Percentiles rank a stretch among this genome's conserved stretches.
These are phyloP conservation scores for Berghia stephanieae DNA, from an alignment of 1,140 invertebrate genomes.

Conservation along the genomic window DNA sequence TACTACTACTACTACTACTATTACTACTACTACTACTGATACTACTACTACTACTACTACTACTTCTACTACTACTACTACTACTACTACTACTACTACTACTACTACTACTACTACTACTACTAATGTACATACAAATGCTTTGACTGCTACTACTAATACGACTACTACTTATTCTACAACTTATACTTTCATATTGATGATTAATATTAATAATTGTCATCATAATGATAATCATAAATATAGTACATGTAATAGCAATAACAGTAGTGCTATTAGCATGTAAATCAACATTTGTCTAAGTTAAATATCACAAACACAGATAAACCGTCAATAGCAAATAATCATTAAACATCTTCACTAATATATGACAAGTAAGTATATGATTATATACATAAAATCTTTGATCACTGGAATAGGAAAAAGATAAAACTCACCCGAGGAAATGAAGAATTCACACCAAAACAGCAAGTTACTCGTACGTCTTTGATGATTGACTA, in stretches of 20 bases:
- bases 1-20: constrained; percentile 3
- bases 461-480: too few relatives aligned
- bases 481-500: too few relatives aligned
- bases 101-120: constrained; percentile 13
- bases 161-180: background rate
- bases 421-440: too few relatives aligned
- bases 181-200: too few relatives aligned
- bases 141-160: constrained; percentile 3
- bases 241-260: background rate
- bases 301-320: too few relatives aligned
- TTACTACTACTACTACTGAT: background rate
- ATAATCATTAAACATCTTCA: too few relatives aligned
- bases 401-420: too few relatives aligned
- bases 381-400: too few relatives aligned
- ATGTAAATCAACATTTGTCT: background rate
- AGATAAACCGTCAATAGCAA: too few relatives aligned
- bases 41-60: constrained; percentile 15
- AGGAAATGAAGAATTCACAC: too few relatives aligned
- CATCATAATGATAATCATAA: background rate
- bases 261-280: background rate
- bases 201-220: background rate
- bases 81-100: constrained; percentile 22
- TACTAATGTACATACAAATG: background rate
- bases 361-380: too few relatives aligned
- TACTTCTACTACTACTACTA: constrained; percentile 14